Conservation (phyloP, 2,113 vertebrate genomes). For the Myiopsitta monachus region DNA sequence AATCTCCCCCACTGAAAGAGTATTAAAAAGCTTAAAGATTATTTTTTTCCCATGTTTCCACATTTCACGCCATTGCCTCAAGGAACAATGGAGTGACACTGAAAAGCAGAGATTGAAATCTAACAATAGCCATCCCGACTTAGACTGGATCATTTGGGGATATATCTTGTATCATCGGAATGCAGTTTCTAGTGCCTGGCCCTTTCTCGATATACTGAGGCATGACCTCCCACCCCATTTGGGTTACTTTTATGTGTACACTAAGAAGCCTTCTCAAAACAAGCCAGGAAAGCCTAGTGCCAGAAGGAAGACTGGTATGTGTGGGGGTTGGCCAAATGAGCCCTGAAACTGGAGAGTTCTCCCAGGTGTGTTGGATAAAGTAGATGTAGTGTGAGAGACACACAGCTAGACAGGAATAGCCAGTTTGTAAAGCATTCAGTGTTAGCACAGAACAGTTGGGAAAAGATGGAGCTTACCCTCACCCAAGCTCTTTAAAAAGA, state of each 20-base stretch:
- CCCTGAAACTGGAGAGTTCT: not conserved
- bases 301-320: not conserved
- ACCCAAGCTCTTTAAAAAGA: not conserved
- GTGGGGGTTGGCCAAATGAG: not conserved
- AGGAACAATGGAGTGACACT: not conserved
- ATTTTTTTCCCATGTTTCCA: not conserved
- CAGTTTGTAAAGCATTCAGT: not conserved
- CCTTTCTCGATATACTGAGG: not conserved
- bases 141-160: not conserved
- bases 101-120: not conserved
- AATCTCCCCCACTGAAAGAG: not conserved
- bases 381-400: not conserved
- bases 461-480: not conserved
- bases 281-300: not conserved
- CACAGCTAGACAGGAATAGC: not conserved
- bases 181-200: not conserved
- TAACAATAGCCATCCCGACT: not conserved
- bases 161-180: not conserved
- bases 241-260: not conserved
- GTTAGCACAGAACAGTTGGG: not conserved
- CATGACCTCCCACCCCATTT: fast-evolving
- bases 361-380: not conserved
- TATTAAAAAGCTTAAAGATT: not conserved
- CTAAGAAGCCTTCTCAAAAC: not conserved
- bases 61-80: not conserved